Conservation (phyloP, 1,140 invertebrate genomes). For the Drosophila tristis region DNA sequence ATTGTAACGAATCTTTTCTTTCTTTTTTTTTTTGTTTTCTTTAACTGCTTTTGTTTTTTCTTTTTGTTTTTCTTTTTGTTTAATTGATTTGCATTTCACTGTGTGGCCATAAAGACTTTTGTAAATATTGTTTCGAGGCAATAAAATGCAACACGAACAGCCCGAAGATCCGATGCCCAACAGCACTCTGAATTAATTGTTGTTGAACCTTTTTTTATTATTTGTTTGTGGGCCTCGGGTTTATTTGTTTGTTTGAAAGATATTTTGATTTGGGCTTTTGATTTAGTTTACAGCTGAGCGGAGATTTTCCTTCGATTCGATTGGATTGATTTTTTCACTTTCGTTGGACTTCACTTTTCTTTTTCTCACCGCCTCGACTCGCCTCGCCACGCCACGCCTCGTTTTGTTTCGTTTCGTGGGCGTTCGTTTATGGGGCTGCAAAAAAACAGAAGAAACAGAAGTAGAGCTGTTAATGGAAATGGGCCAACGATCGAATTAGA, state of each 20-base stretch:
- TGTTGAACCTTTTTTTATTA: conserved; percentile 33
- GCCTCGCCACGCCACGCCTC: neutral
- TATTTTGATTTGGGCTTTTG: conserved; percentile 37
- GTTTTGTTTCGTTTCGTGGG: conserved; percentile 55
- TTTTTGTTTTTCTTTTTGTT: conserved; percentile 25
- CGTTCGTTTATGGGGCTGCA: conserved; percentile 36
- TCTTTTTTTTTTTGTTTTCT: conserved; percentile 24
- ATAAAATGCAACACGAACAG: conserved; percentile 44
- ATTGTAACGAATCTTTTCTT: conserved; percentile 44
- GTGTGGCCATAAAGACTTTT: conserved; percentile 27
- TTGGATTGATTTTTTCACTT: conserved; percentile 61
- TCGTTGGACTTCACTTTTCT: conserved; percentile 24
- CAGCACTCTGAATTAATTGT: conserved; percentile 65
- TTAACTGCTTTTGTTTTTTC: conserved; percentile 27
- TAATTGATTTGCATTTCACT: conserved; percentile 71
- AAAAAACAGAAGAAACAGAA: conserved; percentile 41
- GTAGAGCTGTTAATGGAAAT: conserved; percentile 49
- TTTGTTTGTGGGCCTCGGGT: neutral
- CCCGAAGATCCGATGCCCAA: conserved; percentile 2
- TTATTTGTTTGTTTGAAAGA: conserved; percentile 35
- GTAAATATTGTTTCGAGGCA: conserved; percentile 42
- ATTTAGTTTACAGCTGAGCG: conserved; percentile 56
- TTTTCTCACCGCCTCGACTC: neutral
- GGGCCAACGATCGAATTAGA: conserved; percentile 58
- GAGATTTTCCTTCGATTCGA: conserved; percentile 46